Conservation (phyloP, 2,113 vertebrate genomes). For the Nothoprocta pentlandii region DNA sequence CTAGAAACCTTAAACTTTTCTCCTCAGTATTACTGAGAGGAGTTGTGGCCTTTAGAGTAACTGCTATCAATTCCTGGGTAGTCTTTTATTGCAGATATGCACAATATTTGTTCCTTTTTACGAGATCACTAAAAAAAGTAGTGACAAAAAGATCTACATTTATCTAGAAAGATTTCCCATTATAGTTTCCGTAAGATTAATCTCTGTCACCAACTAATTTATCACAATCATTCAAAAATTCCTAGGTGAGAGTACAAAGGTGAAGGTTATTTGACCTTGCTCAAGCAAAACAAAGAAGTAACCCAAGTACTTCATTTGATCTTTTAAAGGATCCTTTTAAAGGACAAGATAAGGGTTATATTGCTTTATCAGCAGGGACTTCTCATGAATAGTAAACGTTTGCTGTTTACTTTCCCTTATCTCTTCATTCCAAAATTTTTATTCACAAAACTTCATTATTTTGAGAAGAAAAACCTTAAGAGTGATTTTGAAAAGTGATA, state of each 20-base stretch:
- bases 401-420: slow-evolving; percentile 1
- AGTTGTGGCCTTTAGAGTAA: not conserved
- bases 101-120: not conserved
- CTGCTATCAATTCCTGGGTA: not conserved
- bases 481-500: not conserved
- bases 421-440: slow-evolving; percentile 1
- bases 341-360: slow-evolving; percentile 19
- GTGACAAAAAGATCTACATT: not conserved
- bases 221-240: slow-evolving; percentile 30
- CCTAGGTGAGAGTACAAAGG: slow-evolving; percentile 23
- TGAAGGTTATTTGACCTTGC: slow-evolving; percentile 50
- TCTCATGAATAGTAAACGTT: not conserved
- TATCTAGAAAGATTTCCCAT: not conserved
- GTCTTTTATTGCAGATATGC: not conserved
- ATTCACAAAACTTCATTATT: not conserved
- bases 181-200: not conserved
- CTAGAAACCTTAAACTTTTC: not conserved
- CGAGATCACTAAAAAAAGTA: not conserved
- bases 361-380: slow-evolving; percentile 23
- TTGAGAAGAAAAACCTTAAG: not conserved
- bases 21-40: not conserved
- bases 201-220: slow-evolving; percentile 38
- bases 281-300: slow-evolving; percentile 57
- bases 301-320: slow-evolving; percentile 31
- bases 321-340: slow-evolving; percentile 38